Base-by-base conservation (phyloP, 2,888 invertebrate species). In the Altica lythri region DNA sequence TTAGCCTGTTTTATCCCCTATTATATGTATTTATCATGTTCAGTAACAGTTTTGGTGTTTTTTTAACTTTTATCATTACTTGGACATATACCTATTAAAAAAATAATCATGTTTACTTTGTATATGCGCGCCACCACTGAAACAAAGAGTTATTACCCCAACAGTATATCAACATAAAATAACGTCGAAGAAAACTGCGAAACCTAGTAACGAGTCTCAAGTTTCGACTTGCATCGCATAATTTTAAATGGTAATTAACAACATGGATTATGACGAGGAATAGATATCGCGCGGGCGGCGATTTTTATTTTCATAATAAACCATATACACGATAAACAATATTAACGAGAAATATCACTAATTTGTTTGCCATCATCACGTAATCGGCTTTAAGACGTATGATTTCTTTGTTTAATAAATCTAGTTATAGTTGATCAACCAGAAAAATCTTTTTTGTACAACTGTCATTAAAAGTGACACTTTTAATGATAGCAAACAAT, bases 231-330 rank as follows among this genome's bases (percentile, higher is more conserved):
- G 68, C 71, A 69, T 70, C 72, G 70, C 68, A 71, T 74, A 70
- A 72, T 72, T 69, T 70, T 69, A 63, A 60, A 51, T 64, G 66
- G 71, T 73, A 74, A 74, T 74, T 74, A 74, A 74, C 66, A 66
- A 64, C 63, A 63, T 54, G 64, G 57, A 61, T 58, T 66, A 65
- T 61, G 64, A 64, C 59, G 64, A 63, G 62, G 40, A 46, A 38
- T 29, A 35, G 38, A 38, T 42, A 38, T 47, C 44, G 53, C 37
- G 27, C 45, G 47, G 42, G 44, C 22, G 43, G 37, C 25, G 16
- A 18, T 44, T 27, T 27, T 9, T n/a, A 27, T 52, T 52, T 55
- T 38, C 55, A 52, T 55, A 51, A 44, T 55, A 51, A 42, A 35
- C 22, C 55, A 48, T 44, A 29, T 13, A 13, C 8, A 27, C 27